These are phyloP conservation scores for Macrophya annulata DNA, from an alignment of 2,888 invertebrate species.

Conservation along the genomic window DNA sequence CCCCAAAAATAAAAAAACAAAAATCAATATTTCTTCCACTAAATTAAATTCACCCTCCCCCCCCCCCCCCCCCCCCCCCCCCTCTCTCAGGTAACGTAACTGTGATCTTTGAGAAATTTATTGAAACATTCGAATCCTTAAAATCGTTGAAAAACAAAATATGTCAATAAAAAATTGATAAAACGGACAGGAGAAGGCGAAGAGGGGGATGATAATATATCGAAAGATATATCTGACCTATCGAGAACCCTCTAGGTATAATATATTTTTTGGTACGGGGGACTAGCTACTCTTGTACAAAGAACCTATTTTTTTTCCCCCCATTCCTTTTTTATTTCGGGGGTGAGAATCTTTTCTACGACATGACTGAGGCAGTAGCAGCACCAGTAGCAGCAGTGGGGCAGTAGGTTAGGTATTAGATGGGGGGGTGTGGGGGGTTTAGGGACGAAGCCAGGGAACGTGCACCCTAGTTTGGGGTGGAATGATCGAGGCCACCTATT, in stretches of 20 bases:
- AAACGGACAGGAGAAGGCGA: conserved; percentile 38
- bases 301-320: background rate
- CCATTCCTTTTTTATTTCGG: background rate
- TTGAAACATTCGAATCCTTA: too few species aligned
- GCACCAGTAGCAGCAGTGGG: conserved; percentile 64
- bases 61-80: too few species aligned
- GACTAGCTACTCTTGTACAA: background rate
- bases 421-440: conserved; percentile 63
- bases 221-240: conserved; percentile 67
- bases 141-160: too few species aligned
- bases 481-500: conserved; percentile 38
- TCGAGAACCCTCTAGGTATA: conserved; percentile 62
- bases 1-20: too few species aligned
- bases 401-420: conserved; percentile 75
- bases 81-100: too few species aligned
- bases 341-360: conserved; percentile 24
- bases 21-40: too few species aligned
- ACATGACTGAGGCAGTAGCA: background rate
- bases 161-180: background rate
- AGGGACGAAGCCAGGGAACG: conserved; percentile 27
- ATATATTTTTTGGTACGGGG: conserved; percentile 3
- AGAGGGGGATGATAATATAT: conserved; percentile 55
- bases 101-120: too few species aligned
- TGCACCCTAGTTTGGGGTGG: conserved; percentile 67
- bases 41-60: too few species aligned